Conservation (phyloP, 2,797 vertebrate genomes). For the Sebastes diploproa region DNA sequence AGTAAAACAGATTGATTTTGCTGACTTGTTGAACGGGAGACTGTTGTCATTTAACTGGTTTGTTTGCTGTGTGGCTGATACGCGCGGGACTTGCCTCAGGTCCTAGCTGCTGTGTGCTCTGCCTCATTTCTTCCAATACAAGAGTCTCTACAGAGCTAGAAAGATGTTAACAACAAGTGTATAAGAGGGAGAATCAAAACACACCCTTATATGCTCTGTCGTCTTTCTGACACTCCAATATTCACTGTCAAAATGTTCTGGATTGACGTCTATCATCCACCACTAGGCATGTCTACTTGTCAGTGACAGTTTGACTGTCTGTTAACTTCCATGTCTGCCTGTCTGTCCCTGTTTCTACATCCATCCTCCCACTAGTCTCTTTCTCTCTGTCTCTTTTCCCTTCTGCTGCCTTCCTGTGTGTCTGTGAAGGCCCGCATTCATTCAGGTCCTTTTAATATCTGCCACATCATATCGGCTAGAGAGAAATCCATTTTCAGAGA, state of each 20-base stretch:
- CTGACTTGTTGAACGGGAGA: slow-evolving; percentile 43
- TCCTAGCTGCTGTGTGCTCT: slow-evolving; percentile 29
- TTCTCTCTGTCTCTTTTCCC: slow-evolving; percentile 43
- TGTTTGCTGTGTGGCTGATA: slow-evolving; percentile 55
- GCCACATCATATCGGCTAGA: slow-evolving; percentile 58
- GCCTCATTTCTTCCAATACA: slow-evolving; percentile 56
- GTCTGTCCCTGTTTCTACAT: slow-evolving; percentile 54
- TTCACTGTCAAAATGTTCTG: slow-evolving; percentile 44
- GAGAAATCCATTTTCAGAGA: slow-evolving; percentile 67
- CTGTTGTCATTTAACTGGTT: slow-evolving; percentile 54
- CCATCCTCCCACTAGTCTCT: slow-evolving; percentile 54
- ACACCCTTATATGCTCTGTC: slow-evolving; percentile 3
- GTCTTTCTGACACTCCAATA: slow-evolving; percentile 7
- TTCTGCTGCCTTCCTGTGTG: slow-evolving; percentile 52
- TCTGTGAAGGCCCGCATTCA: slow-evolving; percentile 60
- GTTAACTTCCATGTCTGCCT: slow-evolving; percentile 45
- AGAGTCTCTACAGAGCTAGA: slow-evolving; percentile 34
- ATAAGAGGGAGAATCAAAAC: slow-evolving; percentile 29
- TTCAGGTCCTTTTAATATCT: slow-evolving; percentile 67
- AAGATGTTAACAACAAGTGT: slow-evolving; percentile 35
- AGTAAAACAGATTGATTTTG: slow-evolving; percentile 46
- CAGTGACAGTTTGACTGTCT: slow-evolving; percentile 42
- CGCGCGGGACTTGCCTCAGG: slow-evolving; percentile 49
- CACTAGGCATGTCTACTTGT: slow-evolving; percentile 30
- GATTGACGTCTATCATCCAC: slow-evolving; percentile 38